These are phyloP conservation scores for Elmis aenea DNA, from an alignment of 2,888 invertebrate species.

Conservation along the genomic window DNA sequence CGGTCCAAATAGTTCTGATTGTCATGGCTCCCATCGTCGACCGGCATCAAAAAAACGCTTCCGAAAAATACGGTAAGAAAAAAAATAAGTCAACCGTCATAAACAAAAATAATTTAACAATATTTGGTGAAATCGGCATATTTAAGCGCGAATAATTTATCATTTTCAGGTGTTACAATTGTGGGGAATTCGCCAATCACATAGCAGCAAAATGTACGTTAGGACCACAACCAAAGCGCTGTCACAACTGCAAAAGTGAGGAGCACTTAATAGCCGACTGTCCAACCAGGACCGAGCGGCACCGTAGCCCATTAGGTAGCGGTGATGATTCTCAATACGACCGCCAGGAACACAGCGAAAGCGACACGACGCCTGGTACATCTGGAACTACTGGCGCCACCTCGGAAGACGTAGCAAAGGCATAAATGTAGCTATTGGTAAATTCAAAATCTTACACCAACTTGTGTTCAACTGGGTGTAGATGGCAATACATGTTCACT, in stretches of 20 bases:
- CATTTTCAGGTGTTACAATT: conserved; percentile 85
- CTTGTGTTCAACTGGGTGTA: conserved; percentile 19
- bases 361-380: conserved; percentile 22
- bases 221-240: conserved; percentile 86
- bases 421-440: conserved; percentile 11
- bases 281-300: conserved; percentile 53
- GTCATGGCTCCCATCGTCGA: conserved; percentile 76
- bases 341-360: conserved; percentile 32
- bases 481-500: conserved; percentile 15
- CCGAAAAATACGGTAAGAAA: conserved; percentile 71
- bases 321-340: conserved; percentile 18
- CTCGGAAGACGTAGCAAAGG: conserved; percentile 17
- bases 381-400: conserved; percentile 22
- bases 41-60: conserved; percentile 78
- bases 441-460: conserved; percentile 13
- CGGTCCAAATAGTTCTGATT: conserved; percentile 71
- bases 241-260: conserved; percentile 84
- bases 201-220: conserved; percentile 84
- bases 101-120: no score
- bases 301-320: conserved; percentile 18
- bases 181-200: conserved; percentile 89
- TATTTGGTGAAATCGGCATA: no score
- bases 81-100: neutral
- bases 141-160: no score
- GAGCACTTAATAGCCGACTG: conserved; percentile 89